These are phyloP conservation scores for Scyliorhinus canicula DNA, from an alignment of 2,797 vertebrate genomes.

Conservation along the genomic window DNA sequence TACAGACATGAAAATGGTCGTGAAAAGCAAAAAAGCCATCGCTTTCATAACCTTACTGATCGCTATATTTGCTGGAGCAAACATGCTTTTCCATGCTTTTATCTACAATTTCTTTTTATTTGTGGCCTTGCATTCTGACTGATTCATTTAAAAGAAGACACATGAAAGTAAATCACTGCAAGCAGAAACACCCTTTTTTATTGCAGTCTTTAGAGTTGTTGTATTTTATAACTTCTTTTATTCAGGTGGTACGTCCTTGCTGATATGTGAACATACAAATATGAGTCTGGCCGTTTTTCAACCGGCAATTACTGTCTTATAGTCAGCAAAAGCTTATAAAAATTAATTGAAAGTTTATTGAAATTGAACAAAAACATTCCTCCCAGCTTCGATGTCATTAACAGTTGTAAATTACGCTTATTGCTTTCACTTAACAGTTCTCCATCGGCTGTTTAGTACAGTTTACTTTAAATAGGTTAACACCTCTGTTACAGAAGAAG, in stretches of 20 bases:
- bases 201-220: background rate
- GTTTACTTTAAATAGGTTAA: conserved; percentile 3
- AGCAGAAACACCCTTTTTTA: background rate
- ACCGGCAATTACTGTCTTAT: background rate
- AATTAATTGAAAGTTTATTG: background rate
- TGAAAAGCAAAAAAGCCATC: conserved; percentile 11
- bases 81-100: conserved; percentile 20
- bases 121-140: background rate
- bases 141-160: background rate
- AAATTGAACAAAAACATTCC: background rate
- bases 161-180: background rate
- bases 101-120: conserved; percentile 23
- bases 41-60: conserved; percentile 1
- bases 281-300: too few relatives aligned
- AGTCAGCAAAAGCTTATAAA: background rate
- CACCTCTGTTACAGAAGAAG: background rate
- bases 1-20: background rate
- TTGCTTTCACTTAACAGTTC: background rate
- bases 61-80: background rate
- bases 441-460: background rate
- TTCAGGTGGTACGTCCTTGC: background rate
- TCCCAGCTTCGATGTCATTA: background rate
- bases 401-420: background rate
- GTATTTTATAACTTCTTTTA: background rate
- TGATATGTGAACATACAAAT: background rate